phyloP scores from a whole-genome alignment of 1,140 invertebrate genomes.

The Lysiphlebus fabarum region DNA sequence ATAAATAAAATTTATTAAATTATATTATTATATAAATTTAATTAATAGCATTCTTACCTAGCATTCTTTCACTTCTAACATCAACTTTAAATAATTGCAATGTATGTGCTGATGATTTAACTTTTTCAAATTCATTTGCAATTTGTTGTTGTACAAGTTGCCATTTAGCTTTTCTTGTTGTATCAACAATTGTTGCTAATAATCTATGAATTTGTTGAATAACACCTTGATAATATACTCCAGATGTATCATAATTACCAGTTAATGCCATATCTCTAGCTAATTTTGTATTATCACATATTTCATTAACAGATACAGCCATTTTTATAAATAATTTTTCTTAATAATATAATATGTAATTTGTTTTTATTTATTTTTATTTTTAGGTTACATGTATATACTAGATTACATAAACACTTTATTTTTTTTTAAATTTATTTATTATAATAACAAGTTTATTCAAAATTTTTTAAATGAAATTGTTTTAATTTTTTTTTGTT shows the following conservation, averaged over 20 bases:
- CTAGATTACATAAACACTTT: too few relatives aligned
- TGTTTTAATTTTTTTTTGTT: too few relatives aligned
- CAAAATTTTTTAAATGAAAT: too few relatives aligned
- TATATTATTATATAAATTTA: background rate
- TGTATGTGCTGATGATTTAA: conserved; percentile 76
- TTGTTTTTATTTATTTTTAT: conserved; percentile 1
- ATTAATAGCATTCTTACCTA: conserved; percentile 41
- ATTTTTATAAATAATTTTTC: too few relatives aligned
- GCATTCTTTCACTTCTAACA: conserved; percentile 54
- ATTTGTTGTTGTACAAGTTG: conserved; percentile 89
- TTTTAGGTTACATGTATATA: background rate
- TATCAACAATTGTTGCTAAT: conserved; percentile 75
- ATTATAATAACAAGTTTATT: too few relatives aligned
- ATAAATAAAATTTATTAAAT: background rate
- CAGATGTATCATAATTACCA: conserved; percentile 92
- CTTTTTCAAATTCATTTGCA: conserved; percentile 83
- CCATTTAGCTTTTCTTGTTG: conserved; percentile 82
- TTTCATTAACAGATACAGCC: conserved; percentile 82
- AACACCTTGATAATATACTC: conserved; percentile 93
- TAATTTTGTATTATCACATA: conserved; percentile 88
- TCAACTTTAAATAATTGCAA: conserved; percentile 65
- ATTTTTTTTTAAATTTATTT: too few relatives aligned
- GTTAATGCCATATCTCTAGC: conserved; percentile 91
- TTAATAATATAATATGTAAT: background rate
- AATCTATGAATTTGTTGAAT: conserved; percentile 86